A percentile compares a stretch with the other conserved stretches of the same genome.
Conservation (phyloP, 1,140 invertebrate species). For the Pseudomyrmex pallidus region DNA sequence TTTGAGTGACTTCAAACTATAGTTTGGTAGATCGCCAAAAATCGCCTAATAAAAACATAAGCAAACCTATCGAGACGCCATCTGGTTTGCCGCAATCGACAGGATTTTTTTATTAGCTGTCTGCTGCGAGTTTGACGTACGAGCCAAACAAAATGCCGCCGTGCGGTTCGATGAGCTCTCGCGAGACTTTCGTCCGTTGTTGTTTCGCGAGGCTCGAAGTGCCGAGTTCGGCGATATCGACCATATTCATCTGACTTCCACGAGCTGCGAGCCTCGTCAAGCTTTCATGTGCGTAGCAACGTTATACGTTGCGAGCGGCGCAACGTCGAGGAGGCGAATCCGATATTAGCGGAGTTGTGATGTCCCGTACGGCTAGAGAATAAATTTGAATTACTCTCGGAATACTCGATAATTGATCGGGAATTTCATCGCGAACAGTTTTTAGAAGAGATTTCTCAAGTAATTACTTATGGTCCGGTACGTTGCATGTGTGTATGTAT, state of each 20-base stretch:
- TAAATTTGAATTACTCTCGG: conserved; percentile 14
- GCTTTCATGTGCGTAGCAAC: not conserved
- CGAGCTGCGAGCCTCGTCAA: not conserved
- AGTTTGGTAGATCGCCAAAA: no score
- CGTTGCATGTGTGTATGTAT: not conserved
- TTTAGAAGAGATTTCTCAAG: not conserved
- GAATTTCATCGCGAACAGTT: not conserved
- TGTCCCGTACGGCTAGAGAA: not conserved
- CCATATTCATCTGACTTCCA: conserved; percentile 17
- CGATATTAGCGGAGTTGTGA: not conserved
- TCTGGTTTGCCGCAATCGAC: not conserved
- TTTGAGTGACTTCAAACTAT: no score
- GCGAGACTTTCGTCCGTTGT: not conserved
- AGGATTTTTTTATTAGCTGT: conserved; percentile 23
- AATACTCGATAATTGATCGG: conserved; percentile 3
- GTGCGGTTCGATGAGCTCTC: not conserved
- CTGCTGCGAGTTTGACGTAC: conserved; percentile 29
- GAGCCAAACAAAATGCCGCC: conserved; percentile 37
- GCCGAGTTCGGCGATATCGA: not conserved
- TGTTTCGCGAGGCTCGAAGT: not conserved
- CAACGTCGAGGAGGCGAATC: not conserved
- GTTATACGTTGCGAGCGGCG: not conserved
- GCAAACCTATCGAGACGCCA: conserved; percentile 1
- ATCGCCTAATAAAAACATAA: no score
- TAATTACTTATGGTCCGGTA: not conserved